These are phyloP conservation scores for Dendrocopos noguchii DNA, from an alignment of 2,113 vertebrate species.

Conservation along the genomic window DNA sequence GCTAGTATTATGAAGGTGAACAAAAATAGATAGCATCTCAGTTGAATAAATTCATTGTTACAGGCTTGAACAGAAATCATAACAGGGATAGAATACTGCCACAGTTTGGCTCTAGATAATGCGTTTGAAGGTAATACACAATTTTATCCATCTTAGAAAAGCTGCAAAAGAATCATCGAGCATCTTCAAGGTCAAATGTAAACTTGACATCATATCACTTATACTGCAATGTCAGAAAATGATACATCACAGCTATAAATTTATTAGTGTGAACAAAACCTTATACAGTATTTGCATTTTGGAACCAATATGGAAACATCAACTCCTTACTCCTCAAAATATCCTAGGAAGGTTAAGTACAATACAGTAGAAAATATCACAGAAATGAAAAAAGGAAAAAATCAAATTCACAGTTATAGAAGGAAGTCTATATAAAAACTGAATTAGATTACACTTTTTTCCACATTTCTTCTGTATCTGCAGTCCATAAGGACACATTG, in stretches of 20 bases:
- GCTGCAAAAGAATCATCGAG: constrained; percentile 11
- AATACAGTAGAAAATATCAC: background rate
- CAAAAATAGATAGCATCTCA: constrained; percentile 1
- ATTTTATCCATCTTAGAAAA: constrained; percentile 40
- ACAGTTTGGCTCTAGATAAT: constrained; percentile 23
- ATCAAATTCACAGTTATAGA: background rate
- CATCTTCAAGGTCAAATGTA: constrained; percentile 35
- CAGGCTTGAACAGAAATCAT: constrained; percentile 22
- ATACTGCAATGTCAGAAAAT: constrained; percentile 10
- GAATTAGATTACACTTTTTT: background rate
- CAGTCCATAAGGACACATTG: background rate
- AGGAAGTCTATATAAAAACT: background rate
- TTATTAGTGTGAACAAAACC: constrained; percentile 1
- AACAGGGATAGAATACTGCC: constrained; percentile 14
- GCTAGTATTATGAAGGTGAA: constrained; percentile 17
- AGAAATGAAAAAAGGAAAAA: background rate
- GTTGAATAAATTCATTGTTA: constrained; percentile 20
- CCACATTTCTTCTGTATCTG: background rate
- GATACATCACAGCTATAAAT: constrained; percentile 1
- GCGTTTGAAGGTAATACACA: constrained; percentile 26
- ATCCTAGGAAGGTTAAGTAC: background rate
- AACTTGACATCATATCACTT: background rate
- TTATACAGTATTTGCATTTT: background rate
- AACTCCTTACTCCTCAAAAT: constrained; percentile 8
- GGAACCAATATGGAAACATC: background rate